phyloP scores from a whole-genome alignment of 2,113 vertebrate species.

The Prionailurus bengalensis region DNA sequence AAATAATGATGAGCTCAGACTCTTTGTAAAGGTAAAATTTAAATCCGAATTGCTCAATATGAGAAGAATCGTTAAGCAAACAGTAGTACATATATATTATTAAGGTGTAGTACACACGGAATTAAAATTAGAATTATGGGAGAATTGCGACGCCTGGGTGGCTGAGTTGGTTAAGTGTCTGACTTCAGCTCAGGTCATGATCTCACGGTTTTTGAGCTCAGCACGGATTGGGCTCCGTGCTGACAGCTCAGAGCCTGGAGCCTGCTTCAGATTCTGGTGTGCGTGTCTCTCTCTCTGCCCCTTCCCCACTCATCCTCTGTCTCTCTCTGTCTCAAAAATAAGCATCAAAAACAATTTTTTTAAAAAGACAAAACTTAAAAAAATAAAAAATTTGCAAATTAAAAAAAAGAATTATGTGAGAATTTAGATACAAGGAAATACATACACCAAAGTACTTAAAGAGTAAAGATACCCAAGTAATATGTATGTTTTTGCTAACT shows the following conservation, averaged over 20 bases:
- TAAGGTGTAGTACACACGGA: not conserved
- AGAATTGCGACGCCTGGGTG: not conserved
- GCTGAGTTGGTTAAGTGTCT: too few relatives aligned
- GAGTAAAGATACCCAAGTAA: not conserved
- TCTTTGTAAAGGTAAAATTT: conserved; percentile 32
- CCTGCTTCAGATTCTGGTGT: too few relatives aligned
- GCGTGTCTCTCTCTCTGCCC: too few relatives aligned
- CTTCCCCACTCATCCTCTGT: too few relatives aligned
- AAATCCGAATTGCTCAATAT: not conserved
- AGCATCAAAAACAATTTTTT: too few relatives aligned
- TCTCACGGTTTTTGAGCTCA: too few relatives aligned
- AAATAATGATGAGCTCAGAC: not conserved
- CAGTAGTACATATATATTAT: not conserved
- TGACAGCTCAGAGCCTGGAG: too few relatives aligned
- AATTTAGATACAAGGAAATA: not conserved
- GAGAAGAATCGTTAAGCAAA: not conserved
- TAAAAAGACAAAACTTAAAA: too few relatives aligned
- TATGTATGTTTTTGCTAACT: not conserved
- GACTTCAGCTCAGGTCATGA: too few relatives aligned
- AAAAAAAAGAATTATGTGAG: not conserved
- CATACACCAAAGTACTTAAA: not conserved
- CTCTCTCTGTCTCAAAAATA: too few relatives aligned
- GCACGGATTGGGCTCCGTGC: too few relatives aligned
- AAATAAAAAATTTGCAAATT: too few relatives aligned
- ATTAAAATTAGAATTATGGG: not conserved